Evolutionary conservation across 2,888 invertebrate species (phyloP), one percentile per base, ranked within the genome.

Genomic region (Eupithecia subumbrata): DNA sequence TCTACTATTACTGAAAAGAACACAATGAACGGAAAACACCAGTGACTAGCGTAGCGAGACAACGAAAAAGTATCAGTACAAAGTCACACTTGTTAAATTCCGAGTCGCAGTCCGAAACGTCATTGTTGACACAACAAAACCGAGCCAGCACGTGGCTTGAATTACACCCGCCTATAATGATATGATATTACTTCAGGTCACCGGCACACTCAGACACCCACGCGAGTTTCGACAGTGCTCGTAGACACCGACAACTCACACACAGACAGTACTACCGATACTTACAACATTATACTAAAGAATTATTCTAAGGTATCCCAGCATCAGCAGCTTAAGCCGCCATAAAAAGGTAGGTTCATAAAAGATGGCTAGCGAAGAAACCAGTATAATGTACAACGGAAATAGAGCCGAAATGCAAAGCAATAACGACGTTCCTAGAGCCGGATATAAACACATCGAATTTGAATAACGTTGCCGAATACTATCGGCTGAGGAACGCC

Each of bases 121-220:
- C 76, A 67, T 81, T 81, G 81, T 80, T 81, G 81, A 78, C 79
- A 81, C 78, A 81, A 80, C 80, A 78, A 72, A 73, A 77, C 67
- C 52, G 75, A 76, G 70, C 18, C 73, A 76, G 81, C 81, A 79
- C 81, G 81, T 80, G 81, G 76, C 79, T 73, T 78, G 78, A 78
- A 78, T 78, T 79, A 78, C 78, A 52, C 70, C 48, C 52, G 40
- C 67, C 73, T 73, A 71, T 74, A 37, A 37, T 37, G 37, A 37
- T 76, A 77, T 71, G 43, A 60, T 77, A 70, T 76, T 74, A 71
- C 70, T 75, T 64, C 75, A 73, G 71, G 73, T 77, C 77, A 77
- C 73, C 72, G 74, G 75, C 78, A 72, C 76, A 74, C 73, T 67
- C 72, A 56, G 63, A 71, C 74, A 73, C 18, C 12, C 63, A 75